phyloP scores from a whole-genome alignment of 2,888 invertebrate genomes.

The Druceiella hillmani region DNA sequence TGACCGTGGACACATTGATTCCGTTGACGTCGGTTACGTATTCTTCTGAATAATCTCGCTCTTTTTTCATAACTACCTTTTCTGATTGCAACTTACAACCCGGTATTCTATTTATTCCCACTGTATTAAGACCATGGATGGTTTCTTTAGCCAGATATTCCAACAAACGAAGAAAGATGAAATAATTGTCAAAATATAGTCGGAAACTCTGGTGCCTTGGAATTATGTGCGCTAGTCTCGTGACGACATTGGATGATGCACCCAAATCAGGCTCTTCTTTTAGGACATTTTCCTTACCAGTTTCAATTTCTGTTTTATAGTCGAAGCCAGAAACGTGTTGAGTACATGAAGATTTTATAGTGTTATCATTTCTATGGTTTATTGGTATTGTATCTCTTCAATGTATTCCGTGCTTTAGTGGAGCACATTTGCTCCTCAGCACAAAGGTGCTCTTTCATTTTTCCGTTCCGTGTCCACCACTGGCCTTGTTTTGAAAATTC shows the following conservation, averaged over 20 bases:
- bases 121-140: slow-evolving; percentile 26
- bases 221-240: slow-evolving; percentile 25
- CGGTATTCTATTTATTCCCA: slow-evolving; percentile 28
- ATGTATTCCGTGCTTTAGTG: slow-evolving; percentile 23
- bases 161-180: background rate
- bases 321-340: slow-evolving; percentile 26
- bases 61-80: slow-evolving; percentile 24
- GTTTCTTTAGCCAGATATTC: slow-evolving; percentile 3
- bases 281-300: slow-evolving; percentile 22
- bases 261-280: slow-evolving; percentile 23
- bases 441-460: slow-evolving; percentile 22
- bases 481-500: slow-evolving; percentile 22
- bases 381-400: slow-evolving; percentile 29
- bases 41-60: slow-evolving; percentile 20
- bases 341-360: slow-evolving; percentile 28
- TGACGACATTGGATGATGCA: slow-evolving; percentile 25
- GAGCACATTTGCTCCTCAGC: slow-evolving; percentile 28
- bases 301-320: slow-evolving; percentile 28
- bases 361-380: slow-evolving; percentile 32
- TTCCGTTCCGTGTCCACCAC: slow-evolving; percentile 18
- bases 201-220: slow-evolving; percentile 25
- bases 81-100: slow-evolving; percentile 24
- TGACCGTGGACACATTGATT: slow-evolving; percentile 22
- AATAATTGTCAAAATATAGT: slow-evolving; percentile 29
- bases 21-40: slow-evolving; percentile 21